Base-by-base conservation (phyloP, 2,888 invertebrate genomes). In the Abrostola triplasia region DNA sequence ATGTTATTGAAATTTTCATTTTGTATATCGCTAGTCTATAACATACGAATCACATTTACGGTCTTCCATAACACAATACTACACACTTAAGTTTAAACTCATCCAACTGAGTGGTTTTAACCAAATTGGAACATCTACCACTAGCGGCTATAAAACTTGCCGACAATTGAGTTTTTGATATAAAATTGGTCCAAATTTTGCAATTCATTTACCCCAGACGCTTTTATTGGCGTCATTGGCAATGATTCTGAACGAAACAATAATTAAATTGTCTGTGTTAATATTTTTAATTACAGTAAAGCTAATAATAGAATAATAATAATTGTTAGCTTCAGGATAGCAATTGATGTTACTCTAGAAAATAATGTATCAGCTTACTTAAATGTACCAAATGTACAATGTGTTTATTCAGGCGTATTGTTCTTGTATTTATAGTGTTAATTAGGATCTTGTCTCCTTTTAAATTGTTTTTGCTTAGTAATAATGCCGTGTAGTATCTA, bases 181-280 rank as follows among this genome's bases (percentile, higher is more conserved):
- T 41, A 55, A 73, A 70, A 59, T 59, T 47, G 53, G 53, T 54
- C 13, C 36, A 59, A 54, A 59, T 70, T 56, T 57, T 51, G 47
- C 44, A 48, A 50, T 47, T 47, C 44, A 47, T 47, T 13, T 24
- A 47, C 44, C 13, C 44, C 72, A 70, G 54, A 60, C 61, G 65
- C 54, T 59, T 70, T 69, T 61, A 75, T 67, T 65, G 60, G 55
- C 61, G 53, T 59, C 56, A 66, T 58, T 55, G 50, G 71, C 64
- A 74, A 69, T 68, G 68, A 77, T 70, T 65, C 59, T 55, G 69
- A 77, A 72, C 41, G 61, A 62, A 74, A 51, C 62, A 61, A 72
- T 68, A 69, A 78, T 74, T 73, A 62, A 70, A 70, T 70, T 50
- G 8, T 64, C 44, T 57, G 41, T 24, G 44, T 64, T 50, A 58